phyloP scores from a whole-genome alignment of 1,140 invertebrate genomes.

The Metopolophium dirhodum region DNA sequence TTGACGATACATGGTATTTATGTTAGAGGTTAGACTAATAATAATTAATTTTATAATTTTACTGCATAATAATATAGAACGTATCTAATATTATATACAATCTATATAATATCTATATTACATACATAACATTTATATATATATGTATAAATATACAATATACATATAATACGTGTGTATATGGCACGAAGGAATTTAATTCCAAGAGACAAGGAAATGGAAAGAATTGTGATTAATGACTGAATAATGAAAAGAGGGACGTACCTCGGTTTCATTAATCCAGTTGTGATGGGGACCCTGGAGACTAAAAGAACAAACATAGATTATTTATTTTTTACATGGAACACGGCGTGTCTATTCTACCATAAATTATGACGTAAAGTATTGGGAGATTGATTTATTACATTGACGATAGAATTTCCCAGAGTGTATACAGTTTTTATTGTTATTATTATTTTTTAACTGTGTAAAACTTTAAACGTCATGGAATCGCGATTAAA shows the following conservation, averaged over 20 bases:
- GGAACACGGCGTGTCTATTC: background rate
- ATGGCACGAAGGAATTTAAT: background rate
- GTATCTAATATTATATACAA: background rate
- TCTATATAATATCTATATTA: too few species aligned
- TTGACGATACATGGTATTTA: background rate
- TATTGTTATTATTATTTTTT: background rate
- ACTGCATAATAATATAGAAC: background rate
- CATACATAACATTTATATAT: background rate
- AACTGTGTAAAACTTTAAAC: background rate
- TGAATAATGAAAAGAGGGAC: conserved; percentile 29
- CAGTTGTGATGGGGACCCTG: background rate
- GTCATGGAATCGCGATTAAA: background rate
- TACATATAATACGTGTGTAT: background rate
- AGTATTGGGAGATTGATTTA: conserved; percentile 30
- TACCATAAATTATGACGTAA: conserved; percentile 7
- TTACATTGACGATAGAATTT: background rate
- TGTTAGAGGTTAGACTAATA: background rate
- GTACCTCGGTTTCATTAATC: background rate
- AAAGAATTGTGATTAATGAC: conserved; percentile 31
- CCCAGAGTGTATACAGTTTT: background rate
- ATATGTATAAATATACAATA: background rate
- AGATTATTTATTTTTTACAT: background rate
- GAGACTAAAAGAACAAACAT: conserved; percentile 23
- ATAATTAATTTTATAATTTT: background rate
- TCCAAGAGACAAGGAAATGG: background rate